These are phyloP conservation scores for Anableps anableps DNA, from an alignment of 2,797 vertebrate genomes.

Conservation along the genomic window DNA sequence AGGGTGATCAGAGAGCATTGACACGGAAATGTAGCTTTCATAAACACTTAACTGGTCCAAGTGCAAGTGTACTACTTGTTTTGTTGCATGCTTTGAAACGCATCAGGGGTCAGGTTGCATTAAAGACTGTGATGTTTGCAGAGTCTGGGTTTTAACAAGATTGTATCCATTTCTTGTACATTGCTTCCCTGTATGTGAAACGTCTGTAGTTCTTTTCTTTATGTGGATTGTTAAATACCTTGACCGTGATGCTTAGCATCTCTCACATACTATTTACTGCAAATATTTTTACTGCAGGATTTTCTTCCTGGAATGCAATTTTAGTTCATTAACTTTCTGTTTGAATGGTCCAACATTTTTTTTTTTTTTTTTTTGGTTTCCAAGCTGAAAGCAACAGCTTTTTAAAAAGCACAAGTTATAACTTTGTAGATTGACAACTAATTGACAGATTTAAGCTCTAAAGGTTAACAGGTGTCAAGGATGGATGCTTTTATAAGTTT, in stretches of 20 bases:
- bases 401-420: neutral
- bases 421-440: neutral
- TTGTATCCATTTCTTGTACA: neutral
- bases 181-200: neutral
- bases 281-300: neutral
- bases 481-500: neutral
- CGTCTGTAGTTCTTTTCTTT: neutral
- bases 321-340: neutral
- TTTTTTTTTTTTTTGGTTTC: neutral
- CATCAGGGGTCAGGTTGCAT: neutral
- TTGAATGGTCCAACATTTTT: neutral
- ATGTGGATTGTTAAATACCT: neutral
- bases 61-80: constrained; percentile 16
- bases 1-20: constrained; percentile 49
- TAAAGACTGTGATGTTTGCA: neutral
- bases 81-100: neutral
- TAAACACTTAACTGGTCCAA: constrained; percentile 55
- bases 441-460: neutral
- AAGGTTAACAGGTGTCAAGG: constrained; percentile 7
- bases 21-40: constrained; percentile 61
- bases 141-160: neutral
- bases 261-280: neutral
- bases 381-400: neutral
- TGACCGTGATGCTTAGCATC: neutral
- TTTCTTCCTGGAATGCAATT: neutral